Evolutionary conservation across 2,888 invertebrate genomes (phyloP).

Genomic region (Lysandra bellargus): DNA sequence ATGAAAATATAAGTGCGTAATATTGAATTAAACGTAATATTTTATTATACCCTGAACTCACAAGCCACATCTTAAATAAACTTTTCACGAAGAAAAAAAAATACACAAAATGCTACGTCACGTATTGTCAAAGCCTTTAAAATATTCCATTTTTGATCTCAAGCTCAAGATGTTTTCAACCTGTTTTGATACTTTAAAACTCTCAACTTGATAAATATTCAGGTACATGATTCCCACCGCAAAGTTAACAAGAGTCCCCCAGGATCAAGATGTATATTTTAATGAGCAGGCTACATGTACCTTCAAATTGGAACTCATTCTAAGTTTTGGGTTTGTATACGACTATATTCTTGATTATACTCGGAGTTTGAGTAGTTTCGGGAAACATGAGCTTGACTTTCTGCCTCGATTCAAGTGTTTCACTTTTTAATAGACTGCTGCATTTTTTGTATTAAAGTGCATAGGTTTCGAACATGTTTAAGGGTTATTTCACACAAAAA

Average conservation of each 20-base stretch:
- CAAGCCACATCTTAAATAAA: neutral
- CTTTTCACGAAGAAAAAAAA: neutral
- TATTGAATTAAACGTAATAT: no score
- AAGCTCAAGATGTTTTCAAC: neutral
- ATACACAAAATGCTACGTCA: neutral
- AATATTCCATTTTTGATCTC: slow-evolving; percentile 3
- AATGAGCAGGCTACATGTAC: slow-evolving; percentile 21
- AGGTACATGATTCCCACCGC: slow-evolving; percentile 14
- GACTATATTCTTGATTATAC: slow-evolving; percentile 20
- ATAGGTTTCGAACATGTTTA: no score
- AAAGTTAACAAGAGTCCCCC: slow-evolving; percentile 24
- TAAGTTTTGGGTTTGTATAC: slow-evolving; percentile 25
- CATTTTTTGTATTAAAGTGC: no score
- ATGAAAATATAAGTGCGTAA: no score
- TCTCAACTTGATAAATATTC: slow-evolving; percentile 25
- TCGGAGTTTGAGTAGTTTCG: slow-evolving; percentile 7
- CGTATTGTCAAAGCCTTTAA: neutral
- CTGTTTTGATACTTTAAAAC: slow-evolving; percentile 19
- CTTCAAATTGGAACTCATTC: slow-evolving; percentile 23
- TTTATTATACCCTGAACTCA: no score
- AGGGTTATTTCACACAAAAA: no score
- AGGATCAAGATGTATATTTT: slow-evolving; percentile 28
- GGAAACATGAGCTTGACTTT: neutral
- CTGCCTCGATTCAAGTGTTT: neutral
- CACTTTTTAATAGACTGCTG: neutral